Evolutionary conservation across 2,797 vertebrate species (phyloP).

Genomic region (Enteromius viviparus): DNA sequence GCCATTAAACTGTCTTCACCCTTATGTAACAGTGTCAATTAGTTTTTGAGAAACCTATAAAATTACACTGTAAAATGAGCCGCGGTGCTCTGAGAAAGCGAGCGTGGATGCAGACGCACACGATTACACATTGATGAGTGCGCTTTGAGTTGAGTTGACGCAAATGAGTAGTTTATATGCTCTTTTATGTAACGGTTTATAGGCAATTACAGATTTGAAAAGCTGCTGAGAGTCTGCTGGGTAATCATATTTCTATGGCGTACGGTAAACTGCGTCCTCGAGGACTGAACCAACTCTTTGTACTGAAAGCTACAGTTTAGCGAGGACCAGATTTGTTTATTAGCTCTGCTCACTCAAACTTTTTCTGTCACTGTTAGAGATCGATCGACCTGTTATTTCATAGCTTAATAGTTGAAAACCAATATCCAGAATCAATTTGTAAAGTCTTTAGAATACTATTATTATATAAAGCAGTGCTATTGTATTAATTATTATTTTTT

Average conservation of each 20-base stretch:
- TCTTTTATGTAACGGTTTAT: background rate
- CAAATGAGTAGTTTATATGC: conserved; percentile 15
- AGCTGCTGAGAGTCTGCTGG: background rate
- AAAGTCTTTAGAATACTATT: background rate
- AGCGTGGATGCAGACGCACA: background rate
- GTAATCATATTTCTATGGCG: conserved; percentile 23
- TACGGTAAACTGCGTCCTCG: conserved; percentile 1
- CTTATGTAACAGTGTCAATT: conserved; percentile 65
- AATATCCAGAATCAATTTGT: background rate
- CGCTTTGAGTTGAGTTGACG: background rate
- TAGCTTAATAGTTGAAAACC: background rate
- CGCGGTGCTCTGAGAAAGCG: conserved; percentile 20
- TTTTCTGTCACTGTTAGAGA: background rate
- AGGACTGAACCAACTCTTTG: background rate
- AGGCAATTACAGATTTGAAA: conserved; percentile 7
- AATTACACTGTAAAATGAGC: conserved; percentile 46
- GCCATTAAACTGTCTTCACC: conserved; percentile 58
- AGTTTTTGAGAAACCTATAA: conserved; percentile 53
- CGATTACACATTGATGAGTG: background rate
- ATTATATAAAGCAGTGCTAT: background rate
- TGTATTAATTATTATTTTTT: background rate
- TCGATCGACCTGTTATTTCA: background rate
- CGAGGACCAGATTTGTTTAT: background rate
- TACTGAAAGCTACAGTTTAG: background rate
- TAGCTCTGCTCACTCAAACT: background rate